Conservation (phyloP, 2,888 invertebrate genomes). For the Drosophila phalerata region DNA sequence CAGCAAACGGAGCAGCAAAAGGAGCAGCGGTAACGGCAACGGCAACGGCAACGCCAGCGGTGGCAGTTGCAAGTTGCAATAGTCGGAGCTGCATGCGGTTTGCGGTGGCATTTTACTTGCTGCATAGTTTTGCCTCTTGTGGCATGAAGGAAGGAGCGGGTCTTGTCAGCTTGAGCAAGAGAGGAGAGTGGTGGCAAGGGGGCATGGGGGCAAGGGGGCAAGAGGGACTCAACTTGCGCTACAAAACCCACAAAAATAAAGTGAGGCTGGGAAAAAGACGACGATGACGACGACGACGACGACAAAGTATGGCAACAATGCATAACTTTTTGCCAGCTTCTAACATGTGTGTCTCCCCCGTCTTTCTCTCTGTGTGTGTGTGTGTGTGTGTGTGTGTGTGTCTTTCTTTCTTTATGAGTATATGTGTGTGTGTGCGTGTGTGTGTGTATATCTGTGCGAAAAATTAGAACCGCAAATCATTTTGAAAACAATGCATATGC, state of each 20-base stretch:
- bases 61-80: constrained; percentile 59
- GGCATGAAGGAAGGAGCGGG: neutral
- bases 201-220: neutral
- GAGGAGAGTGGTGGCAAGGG: neutral
- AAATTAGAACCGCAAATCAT: constrained; percentile 78
- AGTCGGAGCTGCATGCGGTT: constrained; percentile 67
- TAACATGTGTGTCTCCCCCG: constrained; percentile 9
- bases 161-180: neutral
- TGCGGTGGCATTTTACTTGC: constrained; percentile 74
- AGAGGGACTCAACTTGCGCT: constrained; percentile 33
- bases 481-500: constrained; percentile 79
- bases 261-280: constrained; percentile 34
- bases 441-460: constrained; percentile 45
- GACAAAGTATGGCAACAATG: constrained; percentile 66
- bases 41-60: constrained; percentile 2
- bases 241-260: constrained; percentile 69
- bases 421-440: constrained; percentile 13
- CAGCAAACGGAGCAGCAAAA: constrained; percentile 26
- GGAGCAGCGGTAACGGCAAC: neutral
- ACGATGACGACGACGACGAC: constrained; percentile 37
- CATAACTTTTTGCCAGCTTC: constrained; percentile 58
- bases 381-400: constrained; percentile 1
- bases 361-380: neutral
- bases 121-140: constrained; percentile 62
- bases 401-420: neutral